These are phyloP conservation scores for Rhagophthalmus giganteus DNA, from an alignment of 2,888 invertebrate genomes.

Conservation along the genomic window DNA sequence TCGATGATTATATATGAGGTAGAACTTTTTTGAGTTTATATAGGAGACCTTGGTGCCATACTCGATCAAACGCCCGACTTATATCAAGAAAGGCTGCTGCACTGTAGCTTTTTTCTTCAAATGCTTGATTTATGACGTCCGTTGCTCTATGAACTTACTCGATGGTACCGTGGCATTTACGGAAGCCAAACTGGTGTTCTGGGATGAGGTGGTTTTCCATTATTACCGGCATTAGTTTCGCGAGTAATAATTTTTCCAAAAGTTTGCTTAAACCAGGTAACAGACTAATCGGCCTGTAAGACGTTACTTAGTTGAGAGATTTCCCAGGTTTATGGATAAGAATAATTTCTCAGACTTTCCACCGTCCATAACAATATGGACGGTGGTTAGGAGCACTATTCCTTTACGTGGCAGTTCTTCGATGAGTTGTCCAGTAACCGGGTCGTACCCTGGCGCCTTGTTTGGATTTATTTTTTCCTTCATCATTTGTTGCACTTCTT, in stretches of 20 bases:
- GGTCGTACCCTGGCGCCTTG: slow-evolving; percentile 9
- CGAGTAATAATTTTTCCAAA: neutral
- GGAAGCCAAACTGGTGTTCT: neutral
- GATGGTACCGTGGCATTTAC: no score
- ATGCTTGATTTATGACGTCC: no score
- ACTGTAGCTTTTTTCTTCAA: no score
- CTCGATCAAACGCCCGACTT: no score
- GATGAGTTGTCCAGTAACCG: slow-evolving; percentile 5
- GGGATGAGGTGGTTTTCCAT: neutral
- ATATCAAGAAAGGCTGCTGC: no score
- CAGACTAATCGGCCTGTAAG: neutral
- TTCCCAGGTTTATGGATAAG: neutral
- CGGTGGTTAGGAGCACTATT: neutral
- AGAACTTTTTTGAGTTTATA: no score
- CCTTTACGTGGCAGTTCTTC: slow-evolving; percentile 1
- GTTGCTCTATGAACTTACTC: no score
- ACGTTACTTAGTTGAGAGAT: neutral
- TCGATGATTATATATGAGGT: no score
- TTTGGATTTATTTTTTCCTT: slow-evolving; percentile 4
- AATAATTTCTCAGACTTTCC: slow-evolving; percentile 1
- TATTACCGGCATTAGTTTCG: neutral
- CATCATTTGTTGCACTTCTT: slow-evolving; percentile 3
- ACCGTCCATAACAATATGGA: no score
- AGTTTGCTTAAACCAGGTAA: neutral
- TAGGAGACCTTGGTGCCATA: no score